phyloP scores from a whole-genome alignment of 2,797 vertebrate genomes.

The Sylvilagus floridanus region DNA sequence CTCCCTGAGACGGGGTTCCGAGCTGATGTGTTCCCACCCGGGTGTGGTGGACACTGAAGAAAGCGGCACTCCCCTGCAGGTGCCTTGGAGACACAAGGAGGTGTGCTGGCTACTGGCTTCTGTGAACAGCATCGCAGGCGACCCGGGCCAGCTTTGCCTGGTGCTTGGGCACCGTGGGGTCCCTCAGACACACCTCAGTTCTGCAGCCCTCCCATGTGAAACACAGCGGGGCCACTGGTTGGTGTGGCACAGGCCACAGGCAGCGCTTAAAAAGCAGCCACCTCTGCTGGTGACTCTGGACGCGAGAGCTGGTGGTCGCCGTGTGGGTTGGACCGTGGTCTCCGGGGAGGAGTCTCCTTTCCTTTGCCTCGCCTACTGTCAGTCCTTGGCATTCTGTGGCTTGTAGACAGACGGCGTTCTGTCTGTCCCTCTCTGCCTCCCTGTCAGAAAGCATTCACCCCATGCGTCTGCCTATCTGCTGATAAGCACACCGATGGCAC shows the following conservation, averaged over 20 bases:
- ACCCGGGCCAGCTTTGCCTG: fast-evolving
- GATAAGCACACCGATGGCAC: background rate
- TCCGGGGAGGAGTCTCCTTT: background rate
- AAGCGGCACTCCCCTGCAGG: too few species aligned
- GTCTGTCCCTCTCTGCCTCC: too few species aligned
- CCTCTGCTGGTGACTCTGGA: background rate
- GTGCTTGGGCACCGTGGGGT: background rate
- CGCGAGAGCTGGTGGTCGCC: fast-evolving
- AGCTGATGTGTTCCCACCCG: background rate
- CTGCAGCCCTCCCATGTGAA: too few species aligned
- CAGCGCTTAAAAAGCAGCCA: background rate
- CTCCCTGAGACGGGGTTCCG: background rate
- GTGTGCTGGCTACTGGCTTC: background rate
- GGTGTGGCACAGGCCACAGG: fast-evolving
- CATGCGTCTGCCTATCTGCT: background rate
- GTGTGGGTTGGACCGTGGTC: background rate
- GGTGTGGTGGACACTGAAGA: background rate
- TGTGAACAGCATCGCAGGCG: background rate
- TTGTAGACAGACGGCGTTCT: too few species aligned
- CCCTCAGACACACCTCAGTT: background rate
- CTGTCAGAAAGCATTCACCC: background rate
- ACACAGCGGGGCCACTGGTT: too few species aligned
- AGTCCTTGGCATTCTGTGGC: background rate
- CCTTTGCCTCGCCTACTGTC: background rate
- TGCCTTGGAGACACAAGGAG: background rate